phyloP scores from a whole-genome alignment of 2,888 invertebrate species.

The Gymnocheta viridis region DNA sequence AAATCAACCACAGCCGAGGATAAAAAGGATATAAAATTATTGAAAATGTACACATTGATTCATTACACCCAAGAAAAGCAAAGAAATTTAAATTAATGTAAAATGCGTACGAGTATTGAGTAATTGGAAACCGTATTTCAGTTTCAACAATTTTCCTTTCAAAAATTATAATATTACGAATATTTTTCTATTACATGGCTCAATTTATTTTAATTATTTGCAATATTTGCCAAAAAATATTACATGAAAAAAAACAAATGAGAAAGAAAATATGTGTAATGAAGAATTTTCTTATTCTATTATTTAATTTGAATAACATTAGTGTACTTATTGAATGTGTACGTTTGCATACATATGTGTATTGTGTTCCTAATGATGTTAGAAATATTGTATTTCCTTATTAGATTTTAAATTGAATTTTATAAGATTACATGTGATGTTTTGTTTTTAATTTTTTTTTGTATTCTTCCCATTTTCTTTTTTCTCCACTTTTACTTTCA shows the following conservation, averaged over 20 bases:
- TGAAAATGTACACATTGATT: constrained; percentile 81
- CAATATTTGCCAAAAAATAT: constrained; percentile 48
- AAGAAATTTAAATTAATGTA: constrained; percentile 28
- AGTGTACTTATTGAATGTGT: not conserved
- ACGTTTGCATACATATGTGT: not conserved
- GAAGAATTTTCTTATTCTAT: not conserved
- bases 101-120: constrained; percentile 8
- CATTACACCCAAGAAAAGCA: constrained; percentile 75
- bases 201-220: constrained; percentile 50
- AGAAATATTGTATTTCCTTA: constrained; percentile 58
- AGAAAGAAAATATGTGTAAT: not conserved
- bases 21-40: constrained; percentile 80
- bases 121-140: constrained; percentile 44
- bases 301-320: not conserved
- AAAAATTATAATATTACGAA: not conserved
- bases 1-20: constrained; percentile 75
- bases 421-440: constrained; percentile 41
- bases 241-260: not conserved
- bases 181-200: not conserved
- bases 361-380: constrained; percentile 65
- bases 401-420: constrained; percentile 37
- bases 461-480: not conserved
- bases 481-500: constrained; percentile 35
- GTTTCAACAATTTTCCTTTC: not conserved
- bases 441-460: not conserved